Conservation (phyloP, 2,888 invertebrate species). For the Hymenopus coronatus region DNA sequence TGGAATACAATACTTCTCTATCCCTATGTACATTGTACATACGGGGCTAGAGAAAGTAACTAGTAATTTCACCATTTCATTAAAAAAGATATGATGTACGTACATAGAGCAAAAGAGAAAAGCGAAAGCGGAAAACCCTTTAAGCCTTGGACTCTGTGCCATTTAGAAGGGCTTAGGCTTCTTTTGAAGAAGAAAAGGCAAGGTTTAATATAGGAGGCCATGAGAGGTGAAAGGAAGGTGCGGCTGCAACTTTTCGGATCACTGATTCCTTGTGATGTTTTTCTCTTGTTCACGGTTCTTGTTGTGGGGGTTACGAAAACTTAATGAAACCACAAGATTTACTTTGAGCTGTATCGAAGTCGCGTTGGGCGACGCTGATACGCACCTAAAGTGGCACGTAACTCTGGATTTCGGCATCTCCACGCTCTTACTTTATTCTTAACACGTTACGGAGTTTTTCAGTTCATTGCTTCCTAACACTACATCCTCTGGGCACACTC, state of each 20-base stretch:
- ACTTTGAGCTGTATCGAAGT: not conserved
- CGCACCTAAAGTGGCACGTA: not conserved
- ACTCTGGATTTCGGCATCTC: not conserved
- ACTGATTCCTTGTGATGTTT: not conserved
- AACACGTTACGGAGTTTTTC: not conserved
- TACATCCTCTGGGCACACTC: too few species aligned
- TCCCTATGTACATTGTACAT: too few species aligned
- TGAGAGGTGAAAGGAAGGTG: not conserved
- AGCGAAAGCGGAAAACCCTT: not conserved
- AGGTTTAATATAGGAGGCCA: not conserved
- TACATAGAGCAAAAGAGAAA: too few species aligned
- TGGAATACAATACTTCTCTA: too few species aligned
- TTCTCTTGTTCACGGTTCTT: not conserved
- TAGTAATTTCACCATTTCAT: too few species aligned
- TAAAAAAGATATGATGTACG: too few species aligned
- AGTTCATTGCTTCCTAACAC: not conserved
- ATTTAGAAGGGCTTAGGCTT: not conserved
- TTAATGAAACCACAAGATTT: not conserved
- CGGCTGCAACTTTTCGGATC: not conserved
- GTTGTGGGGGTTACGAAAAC: not conserved
- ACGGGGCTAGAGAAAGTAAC: too few species aligned
- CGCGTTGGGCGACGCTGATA: not conserved
- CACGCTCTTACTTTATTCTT: not conserved
- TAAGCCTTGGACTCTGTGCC: not conserved
- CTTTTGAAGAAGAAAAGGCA: not conserved